Evolutionary conservation across 2,888 invertebrate genomes (phyloP), one percentile per base, ranked within the genome.

Genomic region (Coenonympha glycerion): DNA sequence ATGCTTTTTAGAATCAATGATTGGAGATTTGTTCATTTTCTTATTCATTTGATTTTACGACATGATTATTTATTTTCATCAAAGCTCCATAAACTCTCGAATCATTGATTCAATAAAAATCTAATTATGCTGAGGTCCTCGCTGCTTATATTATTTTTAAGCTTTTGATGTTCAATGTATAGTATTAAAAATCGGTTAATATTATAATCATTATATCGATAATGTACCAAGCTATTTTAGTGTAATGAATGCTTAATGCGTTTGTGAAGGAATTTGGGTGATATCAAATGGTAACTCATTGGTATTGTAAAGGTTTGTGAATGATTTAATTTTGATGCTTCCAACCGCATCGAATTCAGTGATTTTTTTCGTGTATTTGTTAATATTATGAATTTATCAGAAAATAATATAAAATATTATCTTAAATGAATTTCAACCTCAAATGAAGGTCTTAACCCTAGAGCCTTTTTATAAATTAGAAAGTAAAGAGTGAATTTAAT

Each of bases 181-280:
- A 79, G 74, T 66, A n/a, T n/a, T n/a, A n/a, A n/a, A 13, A 52
- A 55, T 40, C 47, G 46, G 31, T 48, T 46, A 22, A 31, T 22
- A 45, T 28, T 6, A 33, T 33, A 16, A 15, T 26, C 9, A 9
- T 26, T 9, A 58, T 65, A 65, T 65, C 65, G 64, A 66, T 56
- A 47, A 68, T 47, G 44, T 58, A n/a, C n/a, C n/a, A n/a, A n/a
- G n/a, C n/a, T n/a, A 57, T 52, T 56, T 51, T 63, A 64, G 64
- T 53, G 41, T 46, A 67, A 71, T 69, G 52, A 64, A 73, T 74
- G 84, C 84, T 84, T 82, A 55, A 59, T 69, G 73, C 71, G 77
- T 66, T 60, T 67, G 62, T 71, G 51, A 73, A 72, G 86, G 86
- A 87, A 87, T 87, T 87, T 87, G 86, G 86, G 86, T 87, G 86